Base-by-base conservation (phyloP, 2,113 vertebrate species). In the Oncorhynchus gorbuscha region DNA sequence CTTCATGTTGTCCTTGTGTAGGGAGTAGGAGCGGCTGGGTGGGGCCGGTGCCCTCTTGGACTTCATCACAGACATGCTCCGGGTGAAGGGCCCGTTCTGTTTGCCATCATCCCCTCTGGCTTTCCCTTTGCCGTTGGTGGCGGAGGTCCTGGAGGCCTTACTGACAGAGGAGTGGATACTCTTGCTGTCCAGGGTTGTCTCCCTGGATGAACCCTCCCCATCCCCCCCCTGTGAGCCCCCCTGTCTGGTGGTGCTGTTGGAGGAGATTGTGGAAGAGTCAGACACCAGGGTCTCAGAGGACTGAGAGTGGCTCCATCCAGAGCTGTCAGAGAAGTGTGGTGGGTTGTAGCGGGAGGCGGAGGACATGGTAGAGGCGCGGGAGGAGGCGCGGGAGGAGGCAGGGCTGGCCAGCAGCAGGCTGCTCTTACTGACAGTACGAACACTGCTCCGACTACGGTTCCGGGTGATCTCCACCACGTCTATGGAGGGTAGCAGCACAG, bases 261-360 rank as follows among this genome's bases (percentile, higher is more conserved):
- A 92, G 70, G 93, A 99, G 80, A 98, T 94, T 61, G 97, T 99
- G 58, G 97, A 98, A 26, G 96, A 96, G 48, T 98, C 94, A 0
- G 97, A 99, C 5, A 99, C 96, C 1, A 99, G 94, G 5, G 97
- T 99, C 65, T 99, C 96, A 0, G 97, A 98, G 30, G 97, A 99
- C 18, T 95, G 95, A 0, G 97, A 97, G 76, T 93, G 93, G 89
- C 96, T 98, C 96, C 96, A 98, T 69, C 92, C 93, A 77, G 97
- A 97, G 1, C 90, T 95, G 84, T 96, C 89, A 0, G 92, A 92
- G 91, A 78, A 3, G 72, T 74, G 93, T 2, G 70, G 62, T 66
- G 65, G 64, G 5, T 83, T 86, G 22, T 84, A 22, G 26, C 61
- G 86, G 67, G 82, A 92, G 45, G 83, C 85, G 0, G 90, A 92